Evolutionary conservation across 2,888 invertebrate genomes (phyloP).

Genomic region (Caenorhabditis becei): DNA sequence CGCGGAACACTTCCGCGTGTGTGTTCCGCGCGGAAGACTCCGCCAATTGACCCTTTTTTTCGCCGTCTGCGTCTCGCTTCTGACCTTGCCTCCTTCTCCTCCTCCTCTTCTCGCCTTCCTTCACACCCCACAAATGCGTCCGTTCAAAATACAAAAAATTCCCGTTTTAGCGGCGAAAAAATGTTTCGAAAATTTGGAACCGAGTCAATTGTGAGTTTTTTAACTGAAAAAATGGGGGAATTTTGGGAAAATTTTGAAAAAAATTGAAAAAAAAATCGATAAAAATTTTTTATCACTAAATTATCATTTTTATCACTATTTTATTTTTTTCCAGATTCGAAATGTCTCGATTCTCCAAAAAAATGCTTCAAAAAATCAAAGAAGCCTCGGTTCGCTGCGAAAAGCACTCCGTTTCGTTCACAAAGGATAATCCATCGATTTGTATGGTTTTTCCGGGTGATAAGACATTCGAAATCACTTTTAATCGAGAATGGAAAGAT

Average conservation of each 20-base stretch:
- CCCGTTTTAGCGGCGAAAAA: slow-evolving; percentile 2
- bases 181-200: slow-evolving; percentile 2
- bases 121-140: too few relatives aligned
- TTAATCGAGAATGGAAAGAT: not conserved
- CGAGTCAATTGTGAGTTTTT: slow-evolving; percentile 12
- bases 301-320: too few relatives aligned
- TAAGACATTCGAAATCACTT: not conserved
- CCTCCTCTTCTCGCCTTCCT: not conserved
- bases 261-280: not conserved
- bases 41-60: not conserved
- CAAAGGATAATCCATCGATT: not conserved
- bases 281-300: too few relatives aligned
- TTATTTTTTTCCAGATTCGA: slow-evolving; percentile 13
- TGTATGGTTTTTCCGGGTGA: not conserved
- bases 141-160: not conserved
- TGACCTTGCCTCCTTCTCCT: not conserved
- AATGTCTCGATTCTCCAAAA: not conserved
- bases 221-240: too few relatives aligned
- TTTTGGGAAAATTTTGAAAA: not conserved
- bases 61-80: not conserved
- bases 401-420: slow-evolving; percentile 12
- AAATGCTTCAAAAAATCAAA: slow-evolving; percentile 1
- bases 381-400: slow-evolving; percentile 12
- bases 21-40: too few relatives aligned
- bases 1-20: too few relatives aligned